Base-by-base conservation (phyloP, 1,140 invertebrate genomes). In the Scaptomyza pallida region DNA sequence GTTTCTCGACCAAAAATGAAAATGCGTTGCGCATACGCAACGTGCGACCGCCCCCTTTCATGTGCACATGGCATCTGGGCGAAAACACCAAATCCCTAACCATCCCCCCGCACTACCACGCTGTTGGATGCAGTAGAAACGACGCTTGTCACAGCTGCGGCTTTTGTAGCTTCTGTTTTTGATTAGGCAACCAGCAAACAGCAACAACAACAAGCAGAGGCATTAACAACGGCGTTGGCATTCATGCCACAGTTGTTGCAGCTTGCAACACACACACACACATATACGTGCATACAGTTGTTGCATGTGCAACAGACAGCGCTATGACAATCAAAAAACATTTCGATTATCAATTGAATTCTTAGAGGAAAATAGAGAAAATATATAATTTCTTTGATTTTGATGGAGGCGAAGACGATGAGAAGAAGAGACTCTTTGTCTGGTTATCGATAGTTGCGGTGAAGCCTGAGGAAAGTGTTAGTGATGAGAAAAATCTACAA, bases 11-110 rank as follows among this genome's bases (percentile, higher is more conserved):
- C n/a, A n/a, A n/a, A n/a, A n/a, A 63, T 55, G 56, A 65, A 79
- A 80, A 79, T 75, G 76, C 72, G 80, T 80, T 86, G 78, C 81
- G 81, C 81, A 85, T 85, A 80, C 81, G 80, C 80, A 85, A 70
- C 81, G 81, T 85, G 57, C 64, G 48, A 56, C 23, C 23, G 13
- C 23, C 15, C 9, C 23, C 30, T 41, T 12, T 19, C 15, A 30
- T 70, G 60, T 70, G 50, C 50, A 64, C 56, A 70, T 62, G 50
- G 37, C 65, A 62, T 50, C 41, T 65, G 30, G 15, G n/a, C n/a
- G n/a, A 44, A 17, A n/a, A 17, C 21, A 19, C n/a, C 9, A 5
- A 30, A 21, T 35, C 44, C 5, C 44, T n/a, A n/a, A n/a, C 40
- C 51, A 30, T 51, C 47, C 30, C 21, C 47, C 44, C 56, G 26